Evolutionary conservation across 2,113 vertebrate species (phyloP).

Genomic region (Dicerorhinus sumatrensis): DNA sequence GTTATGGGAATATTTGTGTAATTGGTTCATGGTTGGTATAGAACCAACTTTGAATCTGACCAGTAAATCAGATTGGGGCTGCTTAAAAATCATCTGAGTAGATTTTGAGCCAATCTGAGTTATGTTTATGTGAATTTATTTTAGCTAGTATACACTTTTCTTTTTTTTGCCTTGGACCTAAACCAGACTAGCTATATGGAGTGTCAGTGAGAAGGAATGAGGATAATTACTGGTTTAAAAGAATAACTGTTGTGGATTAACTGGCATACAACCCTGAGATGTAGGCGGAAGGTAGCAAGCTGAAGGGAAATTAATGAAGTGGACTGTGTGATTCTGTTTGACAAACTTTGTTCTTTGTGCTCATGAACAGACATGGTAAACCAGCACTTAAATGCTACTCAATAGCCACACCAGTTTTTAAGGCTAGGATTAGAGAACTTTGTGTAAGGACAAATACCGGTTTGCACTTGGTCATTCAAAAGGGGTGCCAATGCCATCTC

Average conservation of each 20-base stretch:
- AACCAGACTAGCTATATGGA: constrained; percentile 19
- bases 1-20: constrained; percentile 35
- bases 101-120: constrained; percentile 16
- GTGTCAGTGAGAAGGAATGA: constrained; percentile 50
- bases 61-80: neutral
- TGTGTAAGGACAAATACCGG: neutral
- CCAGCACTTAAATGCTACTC: neutral
- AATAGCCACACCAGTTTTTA: neutral
- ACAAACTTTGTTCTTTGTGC: neutral
- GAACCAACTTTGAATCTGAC: constrained; percentile 41
- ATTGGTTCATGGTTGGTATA: constrained; percentile 12
- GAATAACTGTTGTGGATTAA: constrained; percentile 41
- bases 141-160: neutral
- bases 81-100: neutral
- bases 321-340: neutral
- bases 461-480: neutral
- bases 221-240: constrained; percentile 66
- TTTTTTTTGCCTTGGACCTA: neutral
- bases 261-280: neutral
- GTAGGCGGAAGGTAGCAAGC: neutral
- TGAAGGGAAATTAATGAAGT: constrained; percentile 24
- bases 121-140: constrained; percentile 57
- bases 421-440: neutral
- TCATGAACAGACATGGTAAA: neutral
- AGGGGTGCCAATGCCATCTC: neutral